These are phyloP conservation scores for Campylomormyrus tamandua DNA, from an alignment of 2,113 vertebrate genomes.

Conservation along the genomic window DNA sequence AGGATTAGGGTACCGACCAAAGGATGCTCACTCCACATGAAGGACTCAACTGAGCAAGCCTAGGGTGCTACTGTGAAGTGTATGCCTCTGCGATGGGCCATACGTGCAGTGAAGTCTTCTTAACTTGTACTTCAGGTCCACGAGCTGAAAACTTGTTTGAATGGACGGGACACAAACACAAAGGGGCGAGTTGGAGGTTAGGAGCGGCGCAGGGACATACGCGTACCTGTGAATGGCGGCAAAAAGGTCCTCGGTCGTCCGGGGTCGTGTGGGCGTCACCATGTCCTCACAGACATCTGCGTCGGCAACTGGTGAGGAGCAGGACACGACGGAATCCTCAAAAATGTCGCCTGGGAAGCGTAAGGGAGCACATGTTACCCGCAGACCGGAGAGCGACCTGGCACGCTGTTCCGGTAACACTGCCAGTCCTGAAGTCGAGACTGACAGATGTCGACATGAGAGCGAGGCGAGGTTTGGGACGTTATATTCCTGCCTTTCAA, in stretches of 20 bases:
- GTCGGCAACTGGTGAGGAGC: slow-evolving; percentile 49
- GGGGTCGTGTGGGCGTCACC: slow-evolving; percentile 74
- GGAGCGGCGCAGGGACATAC: neutral
- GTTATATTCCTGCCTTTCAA: slow-evolving; percentile 7
- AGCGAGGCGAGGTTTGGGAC: neutral
- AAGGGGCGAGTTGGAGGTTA: slow-evolving; percentile 18
- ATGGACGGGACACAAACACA: neutral
- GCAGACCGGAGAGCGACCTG: neutral
- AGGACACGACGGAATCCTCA: slow-evolving; percentile 50
- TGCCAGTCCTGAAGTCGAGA: neutral
- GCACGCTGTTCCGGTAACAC: neutral
- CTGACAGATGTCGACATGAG: neutral
- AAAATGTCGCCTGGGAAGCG: slow-evolving; percentile 66
- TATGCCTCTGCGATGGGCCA: slow-evolving; percentile 30
- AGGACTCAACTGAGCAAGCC: neutral
- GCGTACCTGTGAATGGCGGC: slow-evolving; percentile 93
- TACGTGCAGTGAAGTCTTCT: neutral
- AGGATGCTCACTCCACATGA: neutral
- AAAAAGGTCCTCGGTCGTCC: slow-evolving; percentile 95
- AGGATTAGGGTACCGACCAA: neutral
- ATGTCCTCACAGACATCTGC: slow-evolving; percentile 53
- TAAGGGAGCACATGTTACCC: neutral
- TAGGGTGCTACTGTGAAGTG: slow-evolving; percentile 48
- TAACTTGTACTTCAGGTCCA: neutral
- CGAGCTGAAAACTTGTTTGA: neutral